Evolutionary conservation across 2,797 vertebrate species (phyloP).

Genomic region (Etheostoma nigrum): DNA sequence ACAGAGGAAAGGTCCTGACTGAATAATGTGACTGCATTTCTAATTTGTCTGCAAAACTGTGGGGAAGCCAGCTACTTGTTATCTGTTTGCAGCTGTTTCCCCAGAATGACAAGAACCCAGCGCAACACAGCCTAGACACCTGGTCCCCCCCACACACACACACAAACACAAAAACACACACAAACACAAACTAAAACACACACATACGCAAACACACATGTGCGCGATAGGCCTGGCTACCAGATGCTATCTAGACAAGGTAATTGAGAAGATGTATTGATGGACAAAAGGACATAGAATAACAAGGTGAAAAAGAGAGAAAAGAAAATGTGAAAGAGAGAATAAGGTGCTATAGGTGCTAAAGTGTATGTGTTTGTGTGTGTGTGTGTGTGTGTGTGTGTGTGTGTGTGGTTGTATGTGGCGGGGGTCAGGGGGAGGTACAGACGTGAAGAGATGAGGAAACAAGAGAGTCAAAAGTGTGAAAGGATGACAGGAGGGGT

Average conservation of each 20-base stretch:
- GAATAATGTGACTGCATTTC: constrained; percentile 52
- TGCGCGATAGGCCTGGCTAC: constrained; percentile 11
- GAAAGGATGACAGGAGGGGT: constrained; percentile 3
- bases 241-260: constrained; percentile 67
- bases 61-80: constrained; percentile 59
- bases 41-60: constrained; percentile 64
- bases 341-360: constrained; percentile 33
- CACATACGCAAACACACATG: neutral
- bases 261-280: constrained; percentile 55
- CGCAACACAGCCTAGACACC: constrained; percentile 46
- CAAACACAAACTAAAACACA: constrained; percentile 4
- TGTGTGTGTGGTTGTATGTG: too few species aligned
- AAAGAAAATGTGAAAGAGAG: constrained; percentile 25
- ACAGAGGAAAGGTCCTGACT: constrained; percentile 44
- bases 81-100: constrained; percentile 64
- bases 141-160: constrained; percentile 37
- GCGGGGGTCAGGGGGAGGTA: neutral
- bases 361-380: neutral
- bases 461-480: constrained; percentile 31
- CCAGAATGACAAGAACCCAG: constrained; percentile 60
- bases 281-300: constrained; percentile 29
- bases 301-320: constrained; percentile 18
- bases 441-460: constrained; percentile 11
- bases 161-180: constrained; percentile 12
- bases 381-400: too few species aligned